phyloP scores from a whole-genome alignment of 1,140 invertebrate species.

The Habropoda laboriosa region DNA sequence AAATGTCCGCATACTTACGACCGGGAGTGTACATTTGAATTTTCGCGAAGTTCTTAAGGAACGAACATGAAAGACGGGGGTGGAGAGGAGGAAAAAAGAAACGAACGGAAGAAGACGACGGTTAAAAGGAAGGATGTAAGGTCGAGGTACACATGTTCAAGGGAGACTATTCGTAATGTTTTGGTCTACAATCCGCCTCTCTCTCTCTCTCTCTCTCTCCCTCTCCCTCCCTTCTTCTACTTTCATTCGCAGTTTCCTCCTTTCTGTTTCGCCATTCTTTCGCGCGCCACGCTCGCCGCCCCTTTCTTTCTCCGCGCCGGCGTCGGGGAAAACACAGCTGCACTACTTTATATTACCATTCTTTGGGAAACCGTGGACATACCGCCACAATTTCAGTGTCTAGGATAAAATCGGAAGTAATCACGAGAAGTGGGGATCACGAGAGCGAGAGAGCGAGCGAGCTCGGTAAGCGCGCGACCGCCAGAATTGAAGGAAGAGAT shows the following conservation, averaged over 20 bases:
- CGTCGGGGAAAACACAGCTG: conserved; percentile 33
- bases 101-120: background rate
- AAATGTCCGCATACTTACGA: too few species aligned
- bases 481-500: conserved; percentile 5
- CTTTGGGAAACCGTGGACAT: conserved; percentile 47
- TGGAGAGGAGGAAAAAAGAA: background rate
- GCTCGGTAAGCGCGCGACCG: too few species aligned
- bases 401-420: conserved; percentile 72
- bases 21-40: too few species aligned
- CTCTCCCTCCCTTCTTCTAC: background rate
- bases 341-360: conserved; percentile 61
- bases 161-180: conserved; percentile 35
- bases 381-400: conserved; percentile 55
- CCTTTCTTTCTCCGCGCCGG: conserved; percentile 9
- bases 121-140: background rate
- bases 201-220: background rate
- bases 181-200: conserved; percentile 6
- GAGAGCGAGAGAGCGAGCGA: background rate
- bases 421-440: conserved; percentile 66
- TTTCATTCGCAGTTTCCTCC: conserved; percentile 7
- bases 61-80: background rate
- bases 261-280: conserved; percentile 16
- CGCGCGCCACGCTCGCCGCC: conserved; percentile 18
- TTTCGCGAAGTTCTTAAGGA: background rate
- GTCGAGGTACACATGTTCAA: conserved; percentile 10